Conservation (phyloP, 2,113 vertebrate species). For the Nycticebus coucang region DNA sequence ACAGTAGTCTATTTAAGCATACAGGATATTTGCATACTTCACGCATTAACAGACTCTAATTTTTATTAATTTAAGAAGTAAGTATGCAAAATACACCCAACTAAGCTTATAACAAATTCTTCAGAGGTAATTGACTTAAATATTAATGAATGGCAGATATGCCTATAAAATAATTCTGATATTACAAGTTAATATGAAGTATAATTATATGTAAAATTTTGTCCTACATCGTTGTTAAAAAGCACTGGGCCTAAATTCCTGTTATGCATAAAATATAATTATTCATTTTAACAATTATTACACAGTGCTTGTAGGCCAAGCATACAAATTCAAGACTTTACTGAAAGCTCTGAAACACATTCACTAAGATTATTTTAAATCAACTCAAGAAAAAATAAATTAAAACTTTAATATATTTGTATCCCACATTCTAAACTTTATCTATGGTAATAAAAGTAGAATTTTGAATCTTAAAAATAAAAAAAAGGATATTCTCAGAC, state of each 20-base stretch:
- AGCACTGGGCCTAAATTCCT: slow-evolving; percentile 19
- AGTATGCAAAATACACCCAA: slow-evolving; percentile 7
- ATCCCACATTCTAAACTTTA: not conserved
- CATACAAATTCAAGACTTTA: not conserved
- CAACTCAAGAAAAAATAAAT: slow-evolving; percentile 32
- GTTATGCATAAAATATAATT: slow-evolving; percentile 37
- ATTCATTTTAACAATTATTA: slow-evolving; percentile 47
- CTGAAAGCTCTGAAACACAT: not conserved
- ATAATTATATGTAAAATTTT: slow-evolving; percentile 27
- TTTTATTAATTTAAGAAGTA: slow-evolving; percentile 15
- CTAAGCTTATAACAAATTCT: slow-evolving; percentile 2
- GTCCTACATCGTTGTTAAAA: slow-evolving; percentile 23
- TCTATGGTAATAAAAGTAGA: not conserved
- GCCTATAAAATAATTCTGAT: slow-evolving; percentile 43
- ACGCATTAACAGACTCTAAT: not conserved
- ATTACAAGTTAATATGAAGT: slow-evolving; percentile 52
- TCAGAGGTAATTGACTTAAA: slow-evolving; percentile 41
- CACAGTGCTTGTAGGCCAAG: not conserved
- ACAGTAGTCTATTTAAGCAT: not conserved
- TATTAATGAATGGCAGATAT: slow-evolving; percentile 50
- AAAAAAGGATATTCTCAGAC: no score
- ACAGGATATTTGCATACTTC: slow-evolving; percentile 37
- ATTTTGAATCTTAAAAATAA: slow-evolving; percentile 51
- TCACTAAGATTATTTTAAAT: not conserved
- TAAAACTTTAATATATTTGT: not conserved